Base-by-base conservation (phyloP, 2,888 invertebrate genomes). In the Cephonodes hylas region DNA sequence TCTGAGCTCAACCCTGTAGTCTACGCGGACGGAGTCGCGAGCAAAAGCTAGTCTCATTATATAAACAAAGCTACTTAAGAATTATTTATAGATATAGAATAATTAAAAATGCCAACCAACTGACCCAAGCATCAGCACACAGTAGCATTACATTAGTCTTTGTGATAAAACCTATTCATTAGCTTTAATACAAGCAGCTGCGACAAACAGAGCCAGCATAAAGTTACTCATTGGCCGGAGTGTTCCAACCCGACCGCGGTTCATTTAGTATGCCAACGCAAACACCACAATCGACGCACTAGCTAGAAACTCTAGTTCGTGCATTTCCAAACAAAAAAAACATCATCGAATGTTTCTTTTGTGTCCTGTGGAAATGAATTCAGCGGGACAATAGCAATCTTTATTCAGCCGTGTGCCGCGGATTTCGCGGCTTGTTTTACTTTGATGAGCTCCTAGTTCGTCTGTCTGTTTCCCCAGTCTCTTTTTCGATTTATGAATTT, bases 351-450 rank as follows among this genome's bases (percentile, higher is more conserved):
- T 63, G 62, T 72, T 75, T 53, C 53, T 53, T 73, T 72, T 77
- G 63, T 73, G 31, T 58, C 46, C 62, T 63, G 68, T 74, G 71
- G 64, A 79, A 79, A 79, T 77, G 70, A 75, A 80, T 79, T 74
- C 67, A 70, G 69, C 62, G 63, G 66, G 67, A 79, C 72, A 73
- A 74, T 67, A 61, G 46, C 59, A 60, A 64, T 69, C 70, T 81
- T 74, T 75, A 75, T 75, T 72, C 69, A 65, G 67, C 70, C 58
- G 66, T 69, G 67, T 59, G 60, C 65, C 59, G 59, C 59, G 63
- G 61, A 58, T 59, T 61, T 58, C 62, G 60, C 48, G 45, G 59
- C 59, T 72, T 63, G 68, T 72, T 74, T 70, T 70, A 66, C 65
- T 73, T 76, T 73, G 66, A 70, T 66, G 62, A 69, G 63, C 64